These are phyloP conservation scores for Rhynchomys soricoides DNA, from an alignment of 2,113 vertebrate genomes.

Conservation along the genomic window DNA sequence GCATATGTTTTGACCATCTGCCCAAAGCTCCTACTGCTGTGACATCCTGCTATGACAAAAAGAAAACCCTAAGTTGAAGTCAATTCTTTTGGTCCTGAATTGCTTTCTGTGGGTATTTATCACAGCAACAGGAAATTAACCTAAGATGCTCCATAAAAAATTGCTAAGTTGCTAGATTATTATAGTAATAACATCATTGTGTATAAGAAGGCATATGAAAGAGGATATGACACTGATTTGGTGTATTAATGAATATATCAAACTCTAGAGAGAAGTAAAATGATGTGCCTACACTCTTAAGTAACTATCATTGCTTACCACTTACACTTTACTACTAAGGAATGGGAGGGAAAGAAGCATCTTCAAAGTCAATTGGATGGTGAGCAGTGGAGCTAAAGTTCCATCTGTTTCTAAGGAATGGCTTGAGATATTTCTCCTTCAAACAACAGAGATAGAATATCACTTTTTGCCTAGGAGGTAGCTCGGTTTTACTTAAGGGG, in stretches of 20 bases:
- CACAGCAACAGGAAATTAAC: not conserved
- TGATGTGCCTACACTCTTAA: not conserved
- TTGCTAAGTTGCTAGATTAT: not conserved
- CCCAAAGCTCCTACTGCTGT: not conserved
- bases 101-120: not conserved
- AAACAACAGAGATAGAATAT: not conserved
- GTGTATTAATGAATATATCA: not conserved
- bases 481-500: not conserved
- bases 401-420: too few species aligned
- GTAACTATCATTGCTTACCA: not conserved
- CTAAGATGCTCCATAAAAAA: not conserved
- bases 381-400: not conserved
- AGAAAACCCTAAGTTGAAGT: not conserved
- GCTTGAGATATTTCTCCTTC: not conserved
- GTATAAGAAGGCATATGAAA: not conserved
- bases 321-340: not conserved
- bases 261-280: not conserved
- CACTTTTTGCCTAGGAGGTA: not conserved
- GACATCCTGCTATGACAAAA: not conserved
- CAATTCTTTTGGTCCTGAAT: not conserved
- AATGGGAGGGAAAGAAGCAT: not conserved
- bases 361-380: not conserved
- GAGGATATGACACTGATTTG: not conserved
- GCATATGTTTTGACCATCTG: not conserved
- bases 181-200: not conserved